phyloP scores from a whole-genome alignment of 2,113 vertebrate species.

The Callocephalon fimbriatum region DNA sequence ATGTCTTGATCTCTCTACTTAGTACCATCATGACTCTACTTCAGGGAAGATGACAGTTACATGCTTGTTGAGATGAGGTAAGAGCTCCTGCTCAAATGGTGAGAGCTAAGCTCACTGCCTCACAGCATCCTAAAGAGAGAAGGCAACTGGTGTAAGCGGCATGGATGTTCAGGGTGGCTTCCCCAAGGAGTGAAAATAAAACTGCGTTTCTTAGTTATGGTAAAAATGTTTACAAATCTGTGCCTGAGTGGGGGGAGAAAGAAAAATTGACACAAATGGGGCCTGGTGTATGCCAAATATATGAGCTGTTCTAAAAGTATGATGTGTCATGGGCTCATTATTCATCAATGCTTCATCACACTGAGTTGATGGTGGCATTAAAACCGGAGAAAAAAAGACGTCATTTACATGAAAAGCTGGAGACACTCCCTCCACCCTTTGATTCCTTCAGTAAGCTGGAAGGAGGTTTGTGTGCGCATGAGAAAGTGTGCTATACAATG shows the following conservation, averaged over 20 bases:
- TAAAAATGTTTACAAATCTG: background rate
- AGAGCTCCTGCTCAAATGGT: background rate
- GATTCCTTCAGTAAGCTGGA: conserved; percentile 68
- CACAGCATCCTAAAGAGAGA: background rate
- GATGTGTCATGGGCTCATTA: conserved; percentile 43
- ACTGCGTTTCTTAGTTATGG: background rate
- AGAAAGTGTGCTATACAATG: conserved; percentile 68
- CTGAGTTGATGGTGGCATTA: conserved; percentile 65
- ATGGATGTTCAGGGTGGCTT: fast-evolving
- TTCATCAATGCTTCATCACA: conserved; percentile 64
- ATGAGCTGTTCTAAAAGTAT: conserved; percentile 31
- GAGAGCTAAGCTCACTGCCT: background rate
- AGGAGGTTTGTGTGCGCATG: conserved; percentile 59
- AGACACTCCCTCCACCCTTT: conserved; percentile 65
- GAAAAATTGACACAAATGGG: background rate
- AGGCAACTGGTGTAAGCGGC: background rate
- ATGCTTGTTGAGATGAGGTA: background rate
- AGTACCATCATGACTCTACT: fast-evolving
- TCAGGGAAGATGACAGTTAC: background rate
- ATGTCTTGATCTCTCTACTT: background rate
- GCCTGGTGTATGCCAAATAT: background rate
- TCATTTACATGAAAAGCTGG: conserved; percentile 65
- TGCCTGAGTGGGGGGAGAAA: fast-evolving
- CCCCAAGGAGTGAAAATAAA: background rate
- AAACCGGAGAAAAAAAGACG: conserved; percentile 50